Base-by-base conservation (phyloP, 2,113 vertebrate genomes). In the Lasiurus borealis region DNA sequence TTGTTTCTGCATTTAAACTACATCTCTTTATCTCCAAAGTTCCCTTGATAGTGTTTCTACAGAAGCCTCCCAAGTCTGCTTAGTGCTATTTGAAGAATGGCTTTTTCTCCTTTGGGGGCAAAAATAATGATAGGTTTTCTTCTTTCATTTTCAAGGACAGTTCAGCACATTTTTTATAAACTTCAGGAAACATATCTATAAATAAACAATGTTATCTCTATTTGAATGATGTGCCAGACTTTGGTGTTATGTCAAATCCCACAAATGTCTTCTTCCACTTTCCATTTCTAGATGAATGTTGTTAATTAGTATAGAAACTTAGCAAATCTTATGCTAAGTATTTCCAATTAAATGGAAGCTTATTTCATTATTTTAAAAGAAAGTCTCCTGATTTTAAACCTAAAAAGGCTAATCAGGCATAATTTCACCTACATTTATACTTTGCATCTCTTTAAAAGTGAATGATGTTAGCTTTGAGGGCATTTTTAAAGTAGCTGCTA, bases 321-420 rank as follows among this genome's bases (percentile, higher is more conserved):
- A 94, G 69, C 44, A 75, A 71, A 87, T 85, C 2, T 14, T 6
- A 18, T 50, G 11, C 6, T 48, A 64, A 34, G 40, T 64, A 69
- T 85, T 94, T 82, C 14, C 54, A 96, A 44, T 83, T 88, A 90
- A 92, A 95, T 88, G 46, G 40, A 78, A 87, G 6, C 48, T 84
- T 11, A 76, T 62, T 93, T n/a, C 14, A 13, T 44, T 85, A 19
- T 86, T 76, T 68, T 11, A 3, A 9, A 44, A 57, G 40, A 64
- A 48, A 86, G 62, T 40, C 57, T 94, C 52, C 25, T 68, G n/a
- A 90, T 85, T 80, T 94, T 77, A 90, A 91, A 46, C 13, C 50
- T 14, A 46, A 85, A 57, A 73, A 94, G 18, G 14, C n/a, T 27
- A 40, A 85, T 66, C 3, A 54, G 52, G 46, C 11, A 34, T 77